phyloP scores from a whole-genome alignment of 2,797 vertebrate species.

The Phalanger gymnotis region DNA sequence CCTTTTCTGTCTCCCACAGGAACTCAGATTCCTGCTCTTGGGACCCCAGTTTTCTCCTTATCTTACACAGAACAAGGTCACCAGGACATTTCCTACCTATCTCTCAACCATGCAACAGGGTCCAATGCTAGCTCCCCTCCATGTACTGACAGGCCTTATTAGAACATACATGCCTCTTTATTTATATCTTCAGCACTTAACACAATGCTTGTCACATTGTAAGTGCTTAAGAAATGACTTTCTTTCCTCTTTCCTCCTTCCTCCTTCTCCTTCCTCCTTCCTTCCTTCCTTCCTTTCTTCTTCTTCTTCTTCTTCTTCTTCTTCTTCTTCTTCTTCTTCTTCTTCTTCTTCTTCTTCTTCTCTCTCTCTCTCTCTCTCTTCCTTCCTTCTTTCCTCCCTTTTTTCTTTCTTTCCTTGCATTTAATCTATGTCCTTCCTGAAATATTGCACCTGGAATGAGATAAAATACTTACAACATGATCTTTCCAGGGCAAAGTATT shows the following conservation, averaged over 20 bases:
- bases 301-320: no score
- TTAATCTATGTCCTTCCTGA: background rate
- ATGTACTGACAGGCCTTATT: background rate
- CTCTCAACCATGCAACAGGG: background rate
- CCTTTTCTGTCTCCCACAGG: background rate
- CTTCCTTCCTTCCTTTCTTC: no score
- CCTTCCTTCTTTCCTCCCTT: no score
- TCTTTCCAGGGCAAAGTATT: background rate
- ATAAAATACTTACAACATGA: background rate
- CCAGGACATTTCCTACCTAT: background rate
- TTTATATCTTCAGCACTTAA: background rate
- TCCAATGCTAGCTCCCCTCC: background rate
- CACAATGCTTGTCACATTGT: background rate
- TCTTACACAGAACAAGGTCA: background rate
- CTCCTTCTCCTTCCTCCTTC: fast-evolving
- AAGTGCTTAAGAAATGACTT: background rate
- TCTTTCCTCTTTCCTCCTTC: background rate
- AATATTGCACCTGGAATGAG: background rate
- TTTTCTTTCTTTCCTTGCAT: background rate
- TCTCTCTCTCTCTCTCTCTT: no score
- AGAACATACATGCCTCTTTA: background rate
- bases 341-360: no score
- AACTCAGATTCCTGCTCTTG: background rate
- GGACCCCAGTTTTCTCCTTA: background rate
- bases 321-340: no score